phyloP scores from a whole-genome alignment of 2,797 vertebrate genomes.

The Psittacula echo region DNA sequence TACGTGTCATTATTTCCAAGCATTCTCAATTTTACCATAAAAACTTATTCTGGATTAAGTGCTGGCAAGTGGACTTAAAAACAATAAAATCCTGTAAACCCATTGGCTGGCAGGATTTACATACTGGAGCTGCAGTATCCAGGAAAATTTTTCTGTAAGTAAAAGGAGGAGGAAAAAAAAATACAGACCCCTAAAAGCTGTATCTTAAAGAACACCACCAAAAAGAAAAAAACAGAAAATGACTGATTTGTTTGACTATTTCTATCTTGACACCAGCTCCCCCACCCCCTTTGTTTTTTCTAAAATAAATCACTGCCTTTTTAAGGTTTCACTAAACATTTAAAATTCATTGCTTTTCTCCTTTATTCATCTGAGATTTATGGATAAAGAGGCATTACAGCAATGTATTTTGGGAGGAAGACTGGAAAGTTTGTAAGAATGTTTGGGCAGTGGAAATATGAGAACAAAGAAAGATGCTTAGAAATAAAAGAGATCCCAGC shows the following conservation, averaged over 20 bases:
- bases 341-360: not conserved
- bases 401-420: conserved; percentile 28
- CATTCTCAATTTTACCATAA: conserved; percentile 3
- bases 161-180: not conserved
- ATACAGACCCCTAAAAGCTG: not conserved
- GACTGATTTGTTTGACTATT: not conserved
- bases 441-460: conserved; percentile 2
- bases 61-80: not conserved
- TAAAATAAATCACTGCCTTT: not conserved
- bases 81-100: not conserved
- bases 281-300: no score
- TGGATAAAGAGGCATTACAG: not conserved
- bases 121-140: not conserved
- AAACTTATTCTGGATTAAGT: conserved; percentile 1
- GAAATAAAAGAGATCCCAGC: conserved; percentile 47
- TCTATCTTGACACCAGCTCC: not conserved
- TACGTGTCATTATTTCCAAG: conserved; percentile 20
- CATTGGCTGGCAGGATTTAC: not conserved
- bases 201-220: not conserved
- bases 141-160: not conserved
- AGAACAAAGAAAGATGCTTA: conserved; percentile 41
- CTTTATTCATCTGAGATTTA: not conserved
- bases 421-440: conserved; percentile 40
- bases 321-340: not conserved
- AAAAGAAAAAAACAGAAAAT: not conserved